phyloP scores from a whole-genome alignment of 2,888 invertebrate species.

The Drosophila rellima region DNA sequence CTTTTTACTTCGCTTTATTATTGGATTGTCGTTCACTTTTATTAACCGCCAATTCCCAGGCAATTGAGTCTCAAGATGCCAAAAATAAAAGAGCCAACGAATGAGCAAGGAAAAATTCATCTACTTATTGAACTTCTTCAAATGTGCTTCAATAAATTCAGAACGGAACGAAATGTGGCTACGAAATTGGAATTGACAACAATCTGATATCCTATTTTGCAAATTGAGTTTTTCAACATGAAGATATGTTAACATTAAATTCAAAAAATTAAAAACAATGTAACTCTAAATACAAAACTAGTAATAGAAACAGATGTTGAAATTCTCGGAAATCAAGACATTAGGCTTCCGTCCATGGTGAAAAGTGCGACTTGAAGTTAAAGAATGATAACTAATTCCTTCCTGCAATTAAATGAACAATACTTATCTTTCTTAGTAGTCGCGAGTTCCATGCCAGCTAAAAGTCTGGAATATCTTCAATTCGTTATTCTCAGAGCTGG shows the following conservation, averaged over 20 bases:
- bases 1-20: constrained; percentile 44
- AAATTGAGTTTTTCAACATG: no score
- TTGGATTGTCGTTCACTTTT: constrained; percentile 41
- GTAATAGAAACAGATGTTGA: neutral
- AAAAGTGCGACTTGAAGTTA: constrained; percentile 3
- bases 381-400: constrained; percentile 30
- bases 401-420: constrained; percentile 52
- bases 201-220: neutral
- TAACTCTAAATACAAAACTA: no score
- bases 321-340: neutral
- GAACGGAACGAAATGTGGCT: constrained; percentile 11
- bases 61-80: constrained; percentile 52
- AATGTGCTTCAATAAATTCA: constrained; percentile 36
- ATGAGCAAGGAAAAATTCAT: constrained; percentile 40
- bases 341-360: neutral
- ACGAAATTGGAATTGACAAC: constrained; percentile 27
- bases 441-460: neutral
- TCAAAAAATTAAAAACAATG: no score
- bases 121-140: constrained; percentile 9
- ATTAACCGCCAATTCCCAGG: constrained; percentile 73
- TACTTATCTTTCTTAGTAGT: constrained; percentile 25
- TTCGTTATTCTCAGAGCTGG: constrained; percentile 13
- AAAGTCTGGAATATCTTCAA: constrained; percentile 2
- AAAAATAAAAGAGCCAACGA: constrained; percentile 22
- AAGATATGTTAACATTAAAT: no score